These are phyloP conservation scores for Montipora foliosa DNA, from an alignment of 64 coral and sea anemone genomes.

Conservation along the genomic window DNA sequence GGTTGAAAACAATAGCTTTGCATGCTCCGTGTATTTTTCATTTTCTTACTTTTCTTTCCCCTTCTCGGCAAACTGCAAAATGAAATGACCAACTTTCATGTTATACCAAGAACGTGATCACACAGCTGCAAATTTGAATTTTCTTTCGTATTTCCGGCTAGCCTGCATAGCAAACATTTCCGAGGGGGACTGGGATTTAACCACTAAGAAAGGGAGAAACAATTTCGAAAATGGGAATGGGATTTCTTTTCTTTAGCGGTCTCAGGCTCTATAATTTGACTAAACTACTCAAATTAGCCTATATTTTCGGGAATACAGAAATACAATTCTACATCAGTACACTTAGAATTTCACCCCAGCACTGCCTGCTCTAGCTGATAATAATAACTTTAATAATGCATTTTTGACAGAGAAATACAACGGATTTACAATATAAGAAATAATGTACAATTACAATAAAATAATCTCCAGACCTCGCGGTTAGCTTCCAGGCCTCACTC, in stretches of 20 bases:
- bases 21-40: too few relatives aligned
- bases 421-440: too few relatives aligned
- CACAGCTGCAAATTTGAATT: too few relatives aligned
- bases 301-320: neutral
- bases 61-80: too few relatives aligned
- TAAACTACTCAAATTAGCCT: neutral
- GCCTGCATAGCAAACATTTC: too few relatives aligned
- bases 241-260: neutral
- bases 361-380: neutral
- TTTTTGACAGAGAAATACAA: neutral
- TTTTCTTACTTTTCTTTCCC: too few relatives aligned
- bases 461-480: neutral
- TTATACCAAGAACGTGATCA: too few relatives aligned
- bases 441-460: too few relatives aligned
- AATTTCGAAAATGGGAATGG: conserved; percentile 2
- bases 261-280: neutral
- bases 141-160: too few relatives aligned
- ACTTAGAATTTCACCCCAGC: neutral
- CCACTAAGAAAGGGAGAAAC: neutral
- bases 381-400: neutral
- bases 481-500: neutral
- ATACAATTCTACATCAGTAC: neutral
- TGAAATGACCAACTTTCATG: too few relatives aligned
- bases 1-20: too few relatives aligned
- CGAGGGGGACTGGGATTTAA: neutral